Evolutionary conservation across 2,888 invertebrate species (phyloP), one percentile per base, ranked within the genome.

Genomic region (Frankliniella intonsa): DNA sequence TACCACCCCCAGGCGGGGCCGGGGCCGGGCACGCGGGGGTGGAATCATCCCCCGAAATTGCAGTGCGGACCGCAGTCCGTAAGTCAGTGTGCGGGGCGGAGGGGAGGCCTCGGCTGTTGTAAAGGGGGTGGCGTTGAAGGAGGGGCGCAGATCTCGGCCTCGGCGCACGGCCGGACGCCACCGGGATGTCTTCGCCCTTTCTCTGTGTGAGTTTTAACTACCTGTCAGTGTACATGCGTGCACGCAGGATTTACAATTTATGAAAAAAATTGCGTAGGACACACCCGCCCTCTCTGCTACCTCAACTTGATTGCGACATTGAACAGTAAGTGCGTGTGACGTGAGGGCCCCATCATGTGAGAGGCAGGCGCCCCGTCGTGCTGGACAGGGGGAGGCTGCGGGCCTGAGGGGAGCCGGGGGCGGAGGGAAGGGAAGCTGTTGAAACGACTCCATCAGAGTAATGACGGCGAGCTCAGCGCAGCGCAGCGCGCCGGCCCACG

Each of bases 361-460:
- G 38, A 38, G 38, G 38, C 38, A 38, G 38, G 38, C 38, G 38
- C 38, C 38, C 38, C 38, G 38, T 2, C 38, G 38, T 5, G 38
- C 38, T 38, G 38, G 38, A 38, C 38, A 2, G 38, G 38, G 38
- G 38, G 38, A 38, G 38, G 38, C 38, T 38, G 38, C 5, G 55
- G 69, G 69, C 69, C 22, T n/a, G 10, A 22, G 69, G 65, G 65
- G 25, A 19, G 12, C 55, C 22, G 22, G 9, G 69, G 69, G 22
- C 69, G 69, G 22, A 25, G 69, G 62, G 11, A n/a, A 62, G 62
- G 62, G 62, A 76, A 76, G 22, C 69, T 12, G 22, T 76, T 22
- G 69, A 76, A 76, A 76, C 25, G 69, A 76, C 69, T 76, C 69
- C 25, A 76, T 76, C 69, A 25, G 69, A 76, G 69, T 25, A 76